phyloP scores from a whole-genome alignment of 2,797 vertebrate genomes.

The Sciurus vulgaris region DNA sequence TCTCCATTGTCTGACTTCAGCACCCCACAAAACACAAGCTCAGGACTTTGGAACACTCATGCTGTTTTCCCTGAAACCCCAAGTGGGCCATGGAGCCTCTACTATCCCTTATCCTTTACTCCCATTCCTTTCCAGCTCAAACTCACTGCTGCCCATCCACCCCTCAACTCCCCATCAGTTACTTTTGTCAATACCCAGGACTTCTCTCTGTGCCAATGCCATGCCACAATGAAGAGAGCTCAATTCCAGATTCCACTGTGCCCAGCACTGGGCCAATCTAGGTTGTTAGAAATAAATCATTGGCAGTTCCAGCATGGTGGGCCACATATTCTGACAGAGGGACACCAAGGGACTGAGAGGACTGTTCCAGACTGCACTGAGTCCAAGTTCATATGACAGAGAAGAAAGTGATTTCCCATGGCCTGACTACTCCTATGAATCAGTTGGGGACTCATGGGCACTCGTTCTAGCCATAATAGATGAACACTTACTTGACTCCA shows the following conservation, averaged over 20 bases:
- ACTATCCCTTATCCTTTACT: neutral
- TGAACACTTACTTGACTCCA: neutral
- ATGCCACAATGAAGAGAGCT: neutral
- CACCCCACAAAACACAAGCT: neutral
- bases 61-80: neutral
- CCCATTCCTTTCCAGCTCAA: neutral
- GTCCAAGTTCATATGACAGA: neutral
- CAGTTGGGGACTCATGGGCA: neutral
- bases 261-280: neutral
- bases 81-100: neutral
- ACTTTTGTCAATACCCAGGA: neutral
- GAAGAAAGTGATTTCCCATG: neutral
- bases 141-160: neutral
- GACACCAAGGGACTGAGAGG: neutral
- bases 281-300: neutral
- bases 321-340: neutral
- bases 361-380: neutral
- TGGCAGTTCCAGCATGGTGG: accelerated
- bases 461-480: neutral
- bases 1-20: neutral
- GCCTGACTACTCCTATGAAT: neutral
- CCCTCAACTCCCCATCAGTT: neutral
- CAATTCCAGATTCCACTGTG: neutral
- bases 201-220: neutral
- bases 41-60: neutral